These are phyloP conservation scores for Emydoidea blandingii DNA, from an alignment of 2,797 vertebrate genomes.

Conservation along the genomic window DNA sequence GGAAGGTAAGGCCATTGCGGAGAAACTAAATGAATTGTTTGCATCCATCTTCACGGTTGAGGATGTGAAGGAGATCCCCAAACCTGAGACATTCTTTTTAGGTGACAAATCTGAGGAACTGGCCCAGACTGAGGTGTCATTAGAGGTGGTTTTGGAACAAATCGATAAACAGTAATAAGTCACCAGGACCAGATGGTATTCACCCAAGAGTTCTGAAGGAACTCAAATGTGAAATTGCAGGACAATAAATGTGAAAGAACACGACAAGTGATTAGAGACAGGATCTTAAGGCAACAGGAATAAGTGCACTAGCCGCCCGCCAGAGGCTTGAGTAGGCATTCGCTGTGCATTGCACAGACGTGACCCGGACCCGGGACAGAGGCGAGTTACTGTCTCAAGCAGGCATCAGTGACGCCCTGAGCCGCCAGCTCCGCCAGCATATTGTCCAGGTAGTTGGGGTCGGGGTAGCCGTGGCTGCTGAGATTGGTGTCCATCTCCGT, in stretches of 20 bases:
- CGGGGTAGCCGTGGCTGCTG: slow-evolving; percentile 96
- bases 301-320: slow-evolving; percentile 30
- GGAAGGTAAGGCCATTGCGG: no score
- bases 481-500: slow-evolving; percentile 97
- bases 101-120: no score
- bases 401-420: slow-evolving; percentile 95
- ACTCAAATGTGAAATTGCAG: no score
- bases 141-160: no score
- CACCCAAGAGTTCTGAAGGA: no score
- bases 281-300: slow-evolving; percentile 69
- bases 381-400: slow-evolving; percentile 81
- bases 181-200: no score
- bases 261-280: background rate
- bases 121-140: no score
- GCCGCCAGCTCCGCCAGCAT: slow-evolving; percentile 95
- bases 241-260: background rate
- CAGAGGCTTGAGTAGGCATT: background rate
- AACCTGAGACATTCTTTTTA: no score
- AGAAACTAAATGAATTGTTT: no score
- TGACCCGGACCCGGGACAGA: background rate
- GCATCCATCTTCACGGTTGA: no score
- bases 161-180: no score
- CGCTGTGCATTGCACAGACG: background rate
- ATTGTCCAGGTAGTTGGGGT: slow-evolving; percentile 99
- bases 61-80: no score